Evolutionary conservation across 2,113 vertebrate genomes (phyloP), one percentile per base, ranked within the genome.

Genomic region (Tautogolabrus adspersus): DNA sequence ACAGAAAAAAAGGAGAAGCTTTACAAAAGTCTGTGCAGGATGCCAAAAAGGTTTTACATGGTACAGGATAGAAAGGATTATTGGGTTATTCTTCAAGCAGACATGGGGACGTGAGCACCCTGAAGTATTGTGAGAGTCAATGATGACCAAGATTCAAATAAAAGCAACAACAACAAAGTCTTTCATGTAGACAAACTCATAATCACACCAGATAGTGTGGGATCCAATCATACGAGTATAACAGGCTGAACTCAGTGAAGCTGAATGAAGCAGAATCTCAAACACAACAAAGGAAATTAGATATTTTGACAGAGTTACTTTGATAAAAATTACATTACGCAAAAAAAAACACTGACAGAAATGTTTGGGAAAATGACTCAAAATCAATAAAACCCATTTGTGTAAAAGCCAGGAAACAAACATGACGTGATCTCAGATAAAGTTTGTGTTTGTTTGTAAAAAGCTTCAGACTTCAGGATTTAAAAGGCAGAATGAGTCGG

Each of bases 11-110:
- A 67, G 68, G 44, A 88, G 71, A 75, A 79, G 76, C 66, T 74
- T 87, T 91, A 90, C 75, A 86, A 86, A 92, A 88, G 67, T 87
- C 23, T 81, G 84, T 81, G 89, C 81, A 87, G 74, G 83, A 84
- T 81, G 88, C 65, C 58, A 77, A 86, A 82, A 86, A 59, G 70
- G 75, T 30, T 42, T 34, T 10, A 73, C 40, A 66, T 26, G 5
- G 23, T 51, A 73, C 2, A 11, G 52, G 68, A 46, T 73, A 80
- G 37, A 87, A 81, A 86, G 61, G 67, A 72, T 58, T 30, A 66
- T 4, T 60, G 56, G 52, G 59, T 68, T 62, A 70, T 60, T 83
- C 13, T 77, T 82, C 61, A 68, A 76, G 79, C 70, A 68, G 77
- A 80, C 65, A 59, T 21, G 37, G 11, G 9, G 5, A 54, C 80